Percentiles rank a stretch among this genome's conserved stretches.
These are phyloP conservation scores for Azorinus chamasolen DNA, from an alignment of 2,888 invertebrate species.

Conservation along the genomic window DNA sequence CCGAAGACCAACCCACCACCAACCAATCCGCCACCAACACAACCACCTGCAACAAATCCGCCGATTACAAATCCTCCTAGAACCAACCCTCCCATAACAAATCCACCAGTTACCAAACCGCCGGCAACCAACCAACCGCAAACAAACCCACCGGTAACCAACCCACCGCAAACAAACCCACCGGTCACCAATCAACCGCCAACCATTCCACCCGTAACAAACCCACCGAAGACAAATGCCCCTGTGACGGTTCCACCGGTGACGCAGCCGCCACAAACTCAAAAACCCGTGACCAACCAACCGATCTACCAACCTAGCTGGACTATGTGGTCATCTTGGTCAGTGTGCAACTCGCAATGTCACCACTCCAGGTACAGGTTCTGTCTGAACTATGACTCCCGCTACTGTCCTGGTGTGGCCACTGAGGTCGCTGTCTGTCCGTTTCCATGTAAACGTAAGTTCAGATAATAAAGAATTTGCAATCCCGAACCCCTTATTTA, in stretches of 20 bases:
- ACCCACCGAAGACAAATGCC: neutral
- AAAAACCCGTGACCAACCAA: neutral
- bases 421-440: constrained; percentile 47
- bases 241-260: neutral
- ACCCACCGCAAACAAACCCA: constrained; percentile 14
- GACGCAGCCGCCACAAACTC: constrained; percentile 2
- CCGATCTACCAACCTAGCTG: constrained; percentile 52
- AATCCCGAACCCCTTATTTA: too few species aligned
- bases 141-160: constrained; percentile 3
- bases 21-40: constrained; percentile 25
- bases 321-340: constrained; percentile 68
- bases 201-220: neutral
- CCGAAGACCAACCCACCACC: constrained; percentile 11
- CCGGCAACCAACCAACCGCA: constrained; percentile 16
- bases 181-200: neutral
- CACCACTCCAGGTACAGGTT: constrained; percentile 62
- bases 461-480: neutral
- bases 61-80: neutral
- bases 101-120: constrained; percentile 9
- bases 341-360: constrained; percentile 67
- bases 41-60: constrained; percentile 10
- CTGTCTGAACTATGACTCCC: constrained; percentile 60
- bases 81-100: constrained; percentile 13
- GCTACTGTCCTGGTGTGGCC: constrained; percentile 57
- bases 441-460: constrained; percentile 66